Evolutionary conservation across 2,113 vertebrate genomes (phyloP), one percentile per base, ranked within the genome.

Genomic region (Pandion haliaetus): DNA sequence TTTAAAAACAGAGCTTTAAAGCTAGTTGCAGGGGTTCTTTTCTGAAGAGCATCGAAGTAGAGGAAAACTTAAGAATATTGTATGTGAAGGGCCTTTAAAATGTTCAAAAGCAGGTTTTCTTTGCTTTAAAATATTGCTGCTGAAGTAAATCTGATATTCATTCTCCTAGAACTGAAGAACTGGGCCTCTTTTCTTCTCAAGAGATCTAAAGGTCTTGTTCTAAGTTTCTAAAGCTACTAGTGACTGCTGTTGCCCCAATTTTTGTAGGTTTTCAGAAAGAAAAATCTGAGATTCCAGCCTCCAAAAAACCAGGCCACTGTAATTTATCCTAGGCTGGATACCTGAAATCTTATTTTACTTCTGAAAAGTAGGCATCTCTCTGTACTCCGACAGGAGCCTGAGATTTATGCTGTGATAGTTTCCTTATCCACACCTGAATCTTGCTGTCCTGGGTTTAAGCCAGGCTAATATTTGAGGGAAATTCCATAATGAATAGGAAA

Each of bases 401-500:
- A 88, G 81, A 93, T 94, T 90, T 96, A 91, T 70, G 67, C 91
- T 89, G 42, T 70, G 78, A 58, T 69, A 52, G 14, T 87, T 95
- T 94, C 55, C 84, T 96, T 96, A 90, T 91, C 94, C 79, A 67
- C 84, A 96, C 94, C 91, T 94, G 94, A 96, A 95, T 97, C 91
- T 97, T 86, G 55, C 84, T 86, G 66, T 71, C 78, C 93, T 97
- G 94, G 82, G 74, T 80, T 76, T 67, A 82, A 88, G 82, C 87
- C 94, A 95, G 83, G 21, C 34, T 81, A 66, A 74, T 88, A 67
- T 86, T 78, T 83, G 88, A 66, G 86, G 93, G 94, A 96, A 94
- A 94, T 93, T 94, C 94, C 79, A 4, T 47, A 77, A 55, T 2
- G 4, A 77, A n/a, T 45, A 63, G 85, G 29, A 80, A 70, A 94